A percentile compares a stretch with the other conserved stretches of the same genome.
Evolutionary conservation across 2,797 vertebrate genomes (phyloP).

Genomic region (Sciurus vulgaris): DNA sequence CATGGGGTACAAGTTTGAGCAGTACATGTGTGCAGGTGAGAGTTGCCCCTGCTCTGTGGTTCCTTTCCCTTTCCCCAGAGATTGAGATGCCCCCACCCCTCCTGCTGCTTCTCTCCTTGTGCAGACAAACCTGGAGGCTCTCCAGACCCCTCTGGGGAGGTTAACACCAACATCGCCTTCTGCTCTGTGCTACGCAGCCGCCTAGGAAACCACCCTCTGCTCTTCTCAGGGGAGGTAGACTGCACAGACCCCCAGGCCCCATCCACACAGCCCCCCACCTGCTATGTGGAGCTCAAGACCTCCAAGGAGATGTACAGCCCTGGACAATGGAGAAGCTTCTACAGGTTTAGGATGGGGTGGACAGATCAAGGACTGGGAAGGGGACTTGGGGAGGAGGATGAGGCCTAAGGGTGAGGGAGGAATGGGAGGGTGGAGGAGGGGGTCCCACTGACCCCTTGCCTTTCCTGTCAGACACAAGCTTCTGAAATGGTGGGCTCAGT

Average conservation of each 20-base stretch:
- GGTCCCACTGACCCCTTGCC: neutral
- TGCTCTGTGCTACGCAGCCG: slow-evolving; percentile 95
- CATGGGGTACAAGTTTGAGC: slow-evolving; percentile 97
- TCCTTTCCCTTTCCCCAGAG: neutral
- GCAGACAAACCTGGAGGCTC: slow-evolving; percentile 83
- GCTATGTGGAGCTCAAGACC: slow-evolving; percentile 96
- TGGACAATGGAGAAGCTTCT: slow-evolving; percentile 93
- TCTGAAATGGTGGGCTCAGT: slow-evolving; percentile 89
- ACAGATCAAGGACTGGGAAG: neutral
- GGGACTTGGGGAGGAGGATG: neutral
- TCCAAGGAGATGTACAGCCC: slow-evolving; percentile 93
- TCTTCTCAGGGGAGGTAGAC: slow-evolving; percentile 96
- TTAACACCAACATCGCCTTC: slow-evolving; percentile 96
- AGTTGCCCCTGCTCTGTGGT: neutral
- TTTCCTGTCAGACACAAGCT: slow-evolving; percentile 83
- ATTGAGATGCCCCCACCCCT: neutral
- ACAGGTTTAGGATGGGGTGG: slow-evolving; percentile 87
- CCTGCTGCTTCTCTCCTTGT: slow-evolving; percentile 59
- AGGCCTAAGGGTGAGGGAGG: neutral
- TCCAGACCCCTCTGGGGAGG: slow-evolving; percentile 91
- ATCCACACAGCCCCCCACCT: slow-evolving; percentile 89
- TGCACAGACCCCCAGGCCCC: slow-evolving; percentile 89
- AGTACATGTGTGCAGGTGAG: slow-evolving; percentile 94
- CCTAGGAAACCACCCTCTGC: slow-evolving; percentile 91
- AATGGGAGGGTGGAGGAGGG: neutral